Base-by-base conservation (phyloP, 1,140 invertebrate species). In the Scaptomyza hsui region DNA sequence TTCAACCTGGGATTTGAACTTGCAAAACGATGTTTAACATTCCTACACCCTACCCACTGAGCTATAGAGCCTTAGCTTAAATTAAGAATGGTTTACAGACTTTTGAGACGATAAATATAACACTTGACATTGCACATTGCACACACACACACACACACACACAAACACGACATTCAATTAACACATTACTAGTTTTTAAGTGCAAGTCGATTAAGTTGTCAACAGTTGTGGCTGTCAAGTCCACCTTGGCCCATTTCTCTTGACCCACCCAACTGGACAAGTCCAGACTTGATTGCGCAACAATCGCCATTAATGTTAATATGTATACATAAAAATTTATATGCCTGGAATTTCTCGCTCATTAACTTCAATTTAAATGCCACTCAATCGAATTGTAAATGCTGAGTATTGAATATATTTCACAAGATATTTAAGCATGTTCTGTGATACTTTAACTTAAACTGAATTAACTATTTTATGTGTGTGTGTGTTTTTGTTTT, bases 181-280 rank as follows among this genome's bases (percentile, higher is more conserved):
- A 81, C 78, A 80, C 77, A 55, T 77, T 67, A 59, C 62, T 32
- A 55, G 12, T 26, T 69, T 75, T 80, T 78, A 82, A 82, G 69
- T 73, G 52, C 59, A 73, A 82, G 78, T 82, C 78, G 78, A 82
- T 82, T 81, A 81, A 69, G 49, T 65, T 81, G 78, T 81, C 78
- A 82, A 82, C 69, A 61, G 59, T 72, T 61, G 56, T 64, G 68
- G 51, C 55, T 56, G 26, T 29, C 32, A 16, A 29, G 39, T 1
- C 48, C n/a, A 16, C 10, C 10, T 42, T 42, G 26, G 19, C 1
- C 19, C 21, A n/a, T 39, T 9, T 1, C 7, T 2, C 13, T 9
- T 18, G 10, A 9, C n/a, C 26, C 7, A 18, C 41, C 29, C 44
- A 32, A 6, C 16, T 24, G 44, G 16, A n/a, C 12, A 21, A 9